A percentile compares a stretch with the other conserved stretches of the same genome.
Evolutionary conservation across 2,888 invertebrate genomes (phyloP).

Genomic region (Gortyna flavago): DNA sequence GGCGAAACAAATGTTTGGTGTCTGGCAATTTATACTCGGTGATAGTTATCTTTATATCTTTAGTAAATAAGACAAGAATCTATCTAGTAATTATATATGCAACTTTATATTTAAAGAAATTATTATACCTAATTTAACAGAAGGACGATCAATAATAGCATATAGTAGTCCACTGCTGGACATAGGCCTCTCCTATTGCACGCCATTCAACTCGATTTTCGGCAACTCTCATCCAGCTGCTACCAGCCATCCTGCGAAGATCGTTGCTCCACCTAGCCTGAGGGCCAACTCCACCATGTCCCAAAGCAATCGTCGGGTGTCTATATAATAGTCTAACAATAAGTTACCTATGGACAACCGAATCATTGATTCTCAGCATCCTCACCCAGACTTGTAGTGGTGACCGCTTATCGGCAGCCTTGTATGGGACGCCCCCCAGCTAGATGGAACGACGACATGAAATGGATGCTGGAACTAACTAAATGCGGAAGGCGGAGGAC

Average conservation of each 20-base stretch:
- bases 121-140: not conserved
- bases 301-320: no score
- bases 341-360: not conserved
- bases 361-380: not conserved
- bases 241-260: no score
- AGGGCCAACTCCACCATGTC: not conserved
- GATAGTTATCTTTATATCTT: conserved; percentile 50
- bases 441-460: not conserved
- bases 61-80: conserved; percentile 30
- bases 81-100: conserved; percentile 22
- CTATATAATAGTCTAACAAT: not conserved
- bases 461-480: no score
- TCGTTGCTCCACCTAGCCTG: no score
- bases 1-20: conserved; percentile 54
- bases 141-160: not conserved
- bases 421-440: not conserved
- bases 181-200: no score
- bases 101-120: not conserved
- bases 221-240: no score
- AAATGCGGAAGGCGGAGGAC: not conserved
- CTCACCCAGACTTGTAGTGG: not conserved
- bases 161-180: no score
- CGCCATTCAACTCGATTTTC: no score
- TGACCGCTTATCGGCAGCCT: not conserved
- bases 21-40: conserved; percentile 49